These are phyloP conservation scores for Ornithorhynchus anatinus DNA, from an alignment of 2,113 vertebrate genomes.

Conservation along the genomic window DNA sequence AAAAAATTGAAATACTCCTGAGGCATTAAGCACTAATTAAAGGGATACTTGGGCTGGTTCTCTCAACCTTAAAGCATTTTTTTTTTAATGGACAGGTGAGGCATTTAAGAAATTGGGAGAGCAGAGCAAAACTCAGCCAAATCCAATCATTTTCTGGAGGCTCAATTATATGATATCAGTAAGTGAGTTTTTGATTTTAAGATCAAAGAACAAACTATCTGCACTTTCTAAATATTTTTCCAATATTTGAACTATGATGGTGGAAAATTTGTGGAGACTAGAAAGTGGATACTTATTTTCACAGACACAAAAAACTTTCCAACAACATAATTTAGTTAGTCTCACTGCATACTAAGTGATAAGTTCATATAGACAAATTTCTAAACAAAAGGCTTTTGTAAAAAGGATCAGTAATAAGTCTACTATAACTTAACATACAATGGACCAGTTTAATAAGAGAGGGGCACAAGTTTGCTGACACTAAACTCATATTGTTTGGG, in stretches of 20 bases:
- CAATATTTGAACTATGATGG: background rate
- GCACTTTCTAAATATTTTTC: background rate
- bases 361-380: background rate
- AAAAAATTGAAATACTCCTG: too few species aligned
- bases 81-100: too few species aligned
- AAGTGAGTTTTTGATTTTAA: background rate
- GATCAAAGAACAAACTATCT: background rate
- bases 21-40: too few species aligned
- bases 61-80: too few species aligned
- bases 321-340: background rate
- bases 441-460: slow-evolving; percentile 20
- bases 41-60: too few species aligned
- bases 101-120: too few species aligned
- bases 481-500: background rate
- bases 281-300: background rate
- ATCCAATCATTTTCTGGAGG: background rate
- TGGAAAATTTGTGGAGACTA: slow-evolving; percentile 1
- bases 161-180: background rate
- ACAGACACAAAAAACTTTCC: background rate
- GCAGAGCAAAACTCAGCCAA: background rate
- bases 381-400: slow-evolving; percentile 57
- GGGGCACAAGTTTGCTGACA: background rate
- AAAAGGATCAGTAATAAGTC: slow-evolving; percentile 26
- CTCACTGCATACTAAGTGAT: background rate
- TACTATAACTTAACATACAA: slow-evolving; percentile 50